Conservation (phyloP, 2,113 vertebrate species). For the Lasiurus cinereus region DNA sequence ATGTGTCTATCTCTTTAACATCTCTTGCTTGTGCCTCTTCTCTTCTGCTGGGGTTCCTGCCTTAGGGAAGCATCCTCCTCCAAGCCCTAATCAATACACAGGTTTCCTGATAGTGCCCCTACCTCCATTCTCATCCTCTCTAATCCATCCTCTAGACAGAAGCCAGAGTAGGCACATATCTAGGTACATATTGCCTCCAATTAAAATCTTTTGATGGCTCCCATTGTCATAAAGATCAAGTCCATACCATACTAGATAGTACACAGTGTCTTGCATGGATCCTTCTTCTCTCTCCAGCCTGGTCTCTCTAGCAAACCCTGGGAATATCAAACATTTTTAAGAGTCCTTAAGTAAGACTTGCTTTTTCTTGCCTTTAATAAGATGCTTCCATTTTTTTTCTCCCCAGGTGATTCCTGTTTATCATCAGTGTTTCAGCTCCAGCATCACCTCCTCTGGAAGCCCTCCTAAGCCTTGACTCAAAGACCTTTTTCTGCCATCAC, state of each 20-base stretch:
- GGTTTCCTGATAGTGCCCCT: not conserved
- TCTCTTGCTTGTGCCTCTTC: not conserved
- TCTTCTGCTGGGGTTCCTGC: not conserved
- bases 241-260: accelerated
- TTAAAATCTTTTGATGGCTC: not conserved
- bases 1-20: not conserved
- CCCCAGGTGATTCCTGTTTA: not conserved
- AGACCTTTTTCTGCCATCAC: not conserved
- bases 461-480: not conserved
- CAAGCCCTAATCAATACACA: not conserved
- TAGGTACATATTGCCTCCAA: not conserved
- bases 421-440: not conserved
- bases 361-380: not conserved
- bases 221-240: not conserved
- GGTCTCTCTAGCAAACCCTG: not conserved
- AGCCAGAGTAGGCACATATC: not conserved
- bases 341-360: not conserved
- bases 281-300: not conserved
- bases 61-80: not conserved
- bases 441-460: not conserved
- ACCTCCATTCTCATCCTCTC: not conserved
- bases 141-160: not conserved
- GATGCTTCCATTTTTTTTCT: not conserved
- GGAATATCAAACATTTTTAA: not conserved
- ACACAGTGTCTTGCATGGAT: not conserved